A percentile compares a stretch with the other conserved stretches of the same genome.
phyloP scores from a whole-genome alignment of 2,113 vertebrate species.

The Miniopterus natalensis region DNA sequence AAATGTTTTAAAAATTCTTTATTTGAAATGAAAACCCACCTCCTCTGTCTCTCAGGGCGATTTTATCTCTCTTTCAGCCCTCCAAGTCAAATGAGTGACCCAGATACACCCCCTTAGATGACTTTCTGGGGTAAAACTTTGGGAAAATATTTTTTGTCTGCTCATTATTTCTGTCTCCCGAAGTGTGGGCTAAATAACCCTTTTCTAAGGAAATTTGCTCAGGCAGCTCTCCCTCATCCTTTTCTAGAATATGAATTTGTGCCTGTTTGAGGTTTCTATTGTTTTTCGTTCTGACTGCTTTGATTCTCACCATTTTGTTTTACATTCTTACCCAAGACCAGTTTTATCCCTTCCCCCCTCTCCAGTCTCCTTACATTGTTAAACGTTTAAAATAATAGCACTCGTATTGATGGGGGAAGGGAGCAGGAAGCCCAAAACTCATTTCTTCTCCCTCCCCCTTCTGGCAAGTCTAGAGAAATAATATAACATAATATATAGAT shows the following conservation, averaged over 20 bases:
- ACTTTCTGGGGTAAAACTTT: constrained; percentile 81
- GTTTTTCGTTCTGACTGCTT: constrained; percentile 78
- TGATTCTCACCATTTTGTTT: constrained; percentile 84
- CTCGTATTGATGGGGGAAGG: constrained; percentile 81
- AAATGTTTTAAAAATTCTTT: constrained; percentile 41
- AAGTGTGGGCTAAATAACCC: constrained; percentile 66
- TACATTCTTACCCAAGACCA: constrained; percentile 80
- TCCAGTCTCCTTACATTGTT: constrained; percentile 82
- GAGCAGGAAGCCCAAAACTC: constrained; percentile 82
- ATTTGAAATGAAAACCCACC: constrained; percentile 62
- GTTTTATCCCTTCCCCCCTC: constrained; percentile 80
- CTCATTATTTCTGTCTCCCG: constrained; percentile 66
- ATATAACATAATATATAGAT: constrained; percentile 86
- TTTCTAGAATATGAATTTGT: constrained; percentile 57
- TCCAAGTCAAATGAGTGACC: constrained; percentile 71
- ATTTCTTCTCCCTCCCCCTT: constrained; percentile 82
- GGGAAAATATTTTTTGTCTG: constrained; percentile 73
- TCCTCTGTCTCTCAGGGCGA: background rate
- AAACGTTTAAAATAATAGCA: constrained; percentile 84
- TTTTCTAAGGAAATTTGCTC: constrained; percentile 58
- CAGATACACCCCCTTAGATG: constrained; percentile 75
- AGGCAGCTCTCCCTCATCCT: constrained; percentile 12
- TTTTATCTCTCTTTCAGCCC: constrained; percentile 35
- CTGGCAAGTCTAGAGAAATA: constrained; percentile 84
- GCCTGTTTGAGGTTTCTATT: constrained; percentile 65